Conservation (phyloP, 1,140 invertebrate species). For the Trichonephila clavipes region DNA sequence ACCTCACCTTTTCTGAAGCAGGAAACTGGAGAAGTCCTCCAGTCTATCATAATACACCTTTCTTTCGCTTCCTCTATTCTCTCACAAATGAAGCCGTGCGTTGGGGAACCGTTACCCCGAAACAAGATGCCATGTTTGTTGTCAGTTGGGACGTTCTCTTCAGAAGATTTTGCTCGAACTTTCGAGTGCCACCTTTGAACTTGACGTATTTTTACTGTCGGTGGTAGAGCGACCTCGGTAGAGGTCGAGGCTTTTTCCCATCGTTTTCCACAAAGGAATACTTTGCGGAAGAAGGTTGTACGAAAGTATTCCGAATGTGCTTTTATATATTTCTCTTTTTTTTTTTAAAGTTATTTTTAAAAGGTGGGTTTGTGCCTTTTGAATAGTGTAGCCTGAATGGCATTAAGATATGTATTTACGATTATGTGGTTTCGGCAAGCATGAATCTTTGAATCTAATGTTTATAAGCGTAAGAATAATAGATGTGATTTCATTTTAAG, state of each 20-base stretch:
- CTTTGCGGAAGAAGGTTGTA: conserved; percentile 45
- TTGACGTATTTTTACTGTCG: conserved; percentile 44
- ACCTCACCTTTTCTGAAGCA: conserved; percentile 6
- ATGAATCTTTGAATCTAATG: no score
- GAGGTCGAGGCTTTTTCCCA: conserved; percentile 43
- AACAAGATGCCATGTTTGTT: conserved; percentile 40
- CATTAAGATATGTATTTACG: neutral
- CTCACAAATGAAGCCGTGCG: conserved; percentile 28
- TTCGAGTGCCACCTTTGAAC: conserved; percentile 42
- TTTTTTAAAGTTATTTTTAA: neutral
- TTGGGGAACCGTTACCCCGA: conserved; percentile 45
- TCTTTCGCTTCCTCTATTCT: neutral
- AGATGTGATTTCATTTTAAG: neutral
- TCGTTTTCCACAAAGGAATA: conserved; percentile 13
- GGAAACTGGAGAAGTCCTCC: neutral
- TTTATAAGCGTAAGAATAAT: neutral
- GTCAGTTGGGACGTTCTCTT: conserved; percentile 20
- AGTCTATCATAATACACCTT: conserved; percentile 3
- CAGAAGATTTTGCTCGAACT: conserved; percentile 32
- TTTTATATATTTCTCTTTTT: neutral
- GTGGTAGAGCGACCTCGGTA: neutral
- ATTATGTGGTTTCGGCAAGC: neutral
- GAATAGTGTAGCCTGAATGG: neutral
- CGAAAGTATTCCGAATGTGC: neutral
- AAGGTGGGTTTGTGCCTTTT: neutral